Evolutionary conservation across 2,113 vertebrate genomes (phyloP).

Genomic region (Callithrix jacchus): DNA sequence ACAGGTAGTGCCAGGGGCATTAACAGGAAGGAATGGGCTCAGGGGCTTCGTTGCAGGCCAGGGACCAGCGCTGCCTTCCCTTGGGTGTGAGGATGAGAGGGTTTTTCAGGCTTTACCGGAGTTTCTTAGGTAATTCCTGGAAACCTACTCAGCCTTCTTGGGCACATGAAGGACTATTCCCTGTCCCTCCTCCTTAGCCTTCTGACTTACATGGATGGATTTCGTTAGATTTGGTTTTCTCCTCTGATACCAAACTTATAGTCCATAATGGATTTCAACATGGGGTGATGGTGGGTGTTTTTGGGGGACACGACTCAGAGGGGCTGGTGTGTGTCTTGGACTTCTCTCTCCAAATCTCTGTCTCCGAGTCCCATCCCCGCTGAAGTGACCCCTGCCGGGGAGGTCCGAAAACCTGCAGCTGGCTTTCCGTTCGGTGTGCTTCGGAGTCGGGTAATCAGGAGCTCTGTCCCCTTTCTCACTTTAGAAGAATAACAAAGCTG

Average conservation of each 20-base stretch:
- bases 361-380: neutral
- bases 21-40: neutral
- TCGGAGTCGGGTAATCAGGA: neutral
- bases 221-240: neutral
- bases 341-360: neutral
- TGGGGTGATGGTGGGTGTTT: neutral
- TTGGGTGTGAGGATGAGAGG: accelerated
- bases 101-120: accelerated
- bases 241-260: neutral
- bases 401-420: neutral
- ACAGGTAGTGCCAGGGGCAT: neutral
- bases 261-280: neutral
- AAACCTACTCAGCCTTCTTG: neutral
- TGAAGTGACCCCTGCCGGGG: neutral
- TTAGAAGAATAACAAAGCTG: neutral
- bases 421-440: slow-evolving; percentile 16
- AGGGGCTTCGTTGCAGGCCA: neutral
- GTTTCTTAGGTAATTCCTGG: neutral
- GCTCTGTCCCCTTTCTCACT: slow-evolving; percentile 53
- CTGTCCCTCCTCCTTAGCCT: neutral
- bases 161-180: accelerated
- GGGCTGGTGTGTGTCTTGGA: neutral
- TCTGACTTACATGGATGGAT: neutral
- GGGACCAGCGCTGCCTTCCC: neutral
- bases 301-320: neutral